Percentiles rank a stretch among this genome's conserved stretches.
Evolutionary conservation across 2,797 vertebrate genomes (phyloP).

Genomic region (Bradypodion pumilum): DNA sequence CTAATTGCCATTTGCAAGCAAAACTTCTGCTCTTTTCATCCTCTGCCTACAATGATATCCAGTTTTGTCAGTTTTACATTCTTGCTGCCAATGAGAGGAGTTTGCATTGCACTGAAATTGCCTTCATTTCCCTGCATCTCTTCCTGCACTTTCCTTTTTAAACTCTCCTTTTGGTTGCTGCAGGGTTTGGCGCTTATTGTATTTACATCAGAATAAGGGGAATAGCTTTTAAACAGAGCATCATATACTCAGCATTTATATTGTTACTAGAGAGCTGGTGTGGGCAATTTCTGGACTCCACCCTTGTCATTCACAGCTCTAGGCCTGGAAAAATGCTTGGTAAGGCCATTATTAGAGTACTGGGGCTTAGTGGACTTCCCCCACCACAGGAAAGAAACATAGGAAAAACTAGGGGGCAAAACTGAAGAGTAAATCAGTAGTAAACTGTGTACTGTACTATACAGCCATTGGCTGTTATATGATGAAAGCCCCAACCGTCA

Average conservation of each 20-base stretch:
- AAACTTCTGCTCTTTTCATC: background rate
- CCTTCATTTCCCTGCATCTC: background rate
- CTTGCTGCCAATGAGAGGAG: background rate
- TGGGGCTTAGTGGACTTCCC: no score
- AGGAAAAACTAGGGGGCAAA: no score
- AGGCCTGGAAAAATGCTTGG: no score
- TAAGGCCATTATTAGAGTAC: no score
- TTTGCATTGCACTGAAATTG: background rate
- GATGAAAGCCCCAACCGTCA: no score
- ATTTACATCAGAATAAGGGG: conserved; percentile 12
- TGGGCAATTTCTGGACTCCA: no score
- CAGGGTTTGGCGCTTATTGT: background rate
- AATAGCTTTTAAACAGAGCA: background rate
- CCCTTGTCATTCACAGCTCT: no score
- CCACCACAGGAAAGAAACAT: no score
- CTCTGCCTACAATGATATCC: background rate
- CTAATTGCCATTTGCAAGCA: conserved; percentile 24
- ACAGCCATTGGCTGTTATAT: no score
- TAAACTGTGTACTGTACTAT: no score
- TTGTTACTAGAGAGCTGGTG: background rate
- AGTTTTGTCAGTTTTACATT: conserved; percentile 10
- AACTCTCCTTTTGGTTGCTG: background rate
- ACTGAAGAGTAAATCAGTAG: no score
- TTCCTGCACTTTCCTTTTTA: no score
- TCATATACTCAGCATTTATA: background rate